Evolutionary conservation across 2,797 vertebrate genomes (phyloP), one percentile per base, ranked within the genome.

Genomic region (Selene dorsalis): DNA sequence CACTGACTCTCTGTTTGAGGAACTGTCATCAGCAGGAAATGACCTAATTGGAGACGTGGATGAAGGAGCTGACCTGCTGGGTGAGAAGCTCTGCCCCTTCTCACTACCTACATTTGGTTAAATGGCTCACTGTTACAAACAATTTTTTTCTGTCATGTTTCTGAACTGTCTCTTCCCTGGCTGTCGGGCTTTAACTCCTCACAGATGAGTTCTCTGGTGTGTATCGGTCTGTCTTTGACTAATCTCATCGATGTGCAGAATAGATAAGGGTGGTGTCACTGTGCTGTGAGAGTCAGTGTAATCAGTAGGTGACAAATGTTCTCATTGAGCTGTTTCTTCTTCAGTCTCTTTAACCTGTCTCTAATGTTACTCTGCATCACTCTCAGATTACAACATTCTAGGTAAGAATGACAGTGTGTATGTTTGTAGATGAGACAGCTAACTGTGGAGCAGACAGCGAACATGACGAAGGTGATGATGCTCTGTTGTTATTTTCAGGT

Each of bases 121-220:
- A 6, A 13, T 4, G 35, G 18, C 30, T 28, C 26, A 0, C 14
- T 53, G 59, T 69, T 68, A 56, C 17, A 30, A 52, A n/a, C 24
- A 41, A 1, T 0, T 55, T 71, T 39, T 60, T 26, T 52, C 8
- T 84, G 14, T 59, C 1, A 22, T 73, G 18, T 79, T 38, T 75
- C 65, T 80, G 61, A 73, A 79, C 28, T 66, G 13, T 74, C 13
- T 80, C 75, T 43, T 28, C 64, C 47, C 41, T 73, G 79, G 57
- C 73, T 84, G 65, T 74, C 18, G 50, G 77, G 28, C 59, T 39
- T 53, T 50, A 52, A 93, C 89, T 93, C 87, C 83, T 93, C 88
- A 91, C 96, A 98, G 97, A 97, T 80, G 96, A 97, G 92, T 98
- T 96, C 94, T 98, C 96, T 94, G 97, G 97, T 98, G 96, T 97